A percentile compares a stretch with the other conserved stretches of the same genome.
These are phyloP conservation scores for Gulo gulo DNA, from an alignment of 2,113 vertebrate species.

Conservation along the genomic window DNA sequence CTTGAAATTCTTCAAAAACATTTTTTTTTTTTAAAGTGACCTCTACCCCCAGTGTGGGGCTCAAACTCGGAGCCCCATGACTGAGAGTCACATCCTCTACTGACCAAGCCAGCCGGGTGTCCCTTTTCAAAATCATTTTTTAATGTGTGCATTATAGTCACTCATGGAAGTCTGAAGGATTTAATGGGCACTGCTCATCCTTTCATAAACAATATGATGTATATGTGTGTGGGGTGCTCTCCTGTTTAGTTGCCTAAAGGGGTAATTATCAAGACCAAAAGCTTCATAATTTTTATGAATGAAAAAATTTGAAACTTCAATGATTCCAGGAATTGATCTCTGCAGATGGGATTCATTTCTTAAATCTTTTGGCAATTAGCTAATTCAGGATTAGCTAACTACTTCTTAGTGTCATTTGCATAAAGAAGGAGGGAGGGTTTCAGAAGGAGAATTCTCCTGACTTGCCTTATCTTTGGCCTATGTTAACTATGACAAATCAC, in stretches of 20 bases:
- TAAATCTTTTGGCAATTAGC: neutral
- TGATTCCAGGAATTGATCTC: neutral
- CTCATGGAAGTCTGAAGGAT: neutral
- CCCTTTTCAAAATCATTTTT: neutral
- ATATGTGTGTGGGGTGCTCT: neutral
- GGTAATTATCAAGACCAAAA: neutral
- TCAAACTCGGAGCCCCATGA: neutral
- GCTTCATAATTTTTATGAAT: neutral
- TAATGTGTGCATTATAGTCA: neutral
- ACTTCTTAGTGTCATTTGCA: neutral
- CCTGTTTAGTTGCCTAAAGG: neutral
- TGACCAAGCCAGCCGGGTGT: neutral
- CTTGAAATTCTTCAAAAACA: neutral
- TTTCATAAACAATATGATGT: neutral
- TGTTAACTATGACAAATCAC: neutral
- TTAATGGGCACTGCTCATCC: neutral
- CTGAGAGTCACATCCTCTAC: neutral
- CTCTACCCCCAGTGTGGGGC: neutral
- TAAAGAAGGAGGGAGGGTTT: neutral
- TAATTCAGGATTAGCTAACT: neutral
- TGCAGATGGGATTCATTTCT: neutral
- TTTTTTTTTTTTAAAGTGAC: neutral
- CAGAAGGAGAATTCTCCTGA: neutral
- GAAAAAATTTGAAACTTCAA: neutral
- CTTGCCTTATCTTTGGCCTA: neutral